Evolutionary conservation across 2,113 vertebrate genomes (phyloP).

Genomic region (Sander lucioperca): DNA sequence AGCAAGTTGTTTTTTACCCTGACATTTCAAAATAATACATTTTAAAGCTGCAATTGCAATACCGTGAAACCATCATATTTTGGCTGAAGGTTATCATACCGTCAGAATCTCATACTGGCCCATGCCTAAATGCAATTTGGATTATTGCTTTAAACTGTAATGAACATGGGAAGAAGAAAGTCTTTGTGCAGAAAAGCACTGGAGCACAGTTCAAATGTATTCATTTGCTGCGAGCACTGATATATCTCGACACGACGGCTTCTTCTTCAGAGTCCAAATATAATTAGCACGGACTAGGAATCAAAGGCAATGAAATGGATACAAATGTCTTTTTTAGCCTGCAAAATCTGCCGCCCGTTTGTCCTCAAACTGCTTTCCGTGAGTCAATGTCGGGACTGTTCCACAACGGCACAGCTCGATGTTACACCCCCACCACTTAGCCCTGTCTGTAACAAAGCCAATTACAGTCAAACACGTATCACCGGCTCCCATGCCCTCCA

Average conservation of each 20-base stretch:
- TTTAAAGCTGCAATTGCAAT: too few relatives aligned
- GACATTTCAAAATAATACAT: too few relatives aligned
- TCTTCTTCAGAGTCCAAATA: conserved; percentile 34
- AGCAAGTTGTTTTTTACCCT: too few relatives aligned
- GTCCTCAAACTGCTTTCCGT: conserved; percentile 2
- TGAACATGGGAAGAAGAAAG: conserved; percentile 37
- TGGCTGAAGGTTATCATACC: too few relatives aligned
- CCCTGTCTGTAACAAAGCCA: conserved; percentile 61
- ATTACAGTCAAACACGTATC: conserved; percentile 56
- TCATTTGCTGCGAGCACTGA: conserved; percentile 25
- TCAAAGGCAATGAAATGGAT: neutral
- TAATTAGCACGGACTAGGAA: conserved; percentile 31
- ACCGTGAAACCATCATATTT: too few relatives aligned
- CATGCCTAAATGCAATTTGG: neutral
- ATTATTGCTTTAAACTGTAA: conserved; percentile 46
- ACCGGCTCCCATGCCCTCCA: conserved; percentile 30
- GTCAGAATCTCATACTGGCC: too few relatives aligned
- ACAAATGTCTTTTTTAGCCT: neutral
- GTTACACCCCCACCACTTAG: conserved; percentile 45
- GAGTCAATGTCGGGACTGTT: conserved; percentile 19
- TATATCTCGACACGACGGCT: conserved; percentile 5
- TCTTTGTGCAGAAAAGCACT: conserved; percentile 15
- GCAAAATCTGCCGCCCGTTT: neutral
- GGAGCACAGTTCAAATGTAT: conserved; percentile 26
- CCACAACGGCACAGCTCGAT: conserved; percentile 5